Evolutionary conservation across 1,140 invertebrate species (phyloP).

Genomic region (Zelostemma sp.): DNA sequence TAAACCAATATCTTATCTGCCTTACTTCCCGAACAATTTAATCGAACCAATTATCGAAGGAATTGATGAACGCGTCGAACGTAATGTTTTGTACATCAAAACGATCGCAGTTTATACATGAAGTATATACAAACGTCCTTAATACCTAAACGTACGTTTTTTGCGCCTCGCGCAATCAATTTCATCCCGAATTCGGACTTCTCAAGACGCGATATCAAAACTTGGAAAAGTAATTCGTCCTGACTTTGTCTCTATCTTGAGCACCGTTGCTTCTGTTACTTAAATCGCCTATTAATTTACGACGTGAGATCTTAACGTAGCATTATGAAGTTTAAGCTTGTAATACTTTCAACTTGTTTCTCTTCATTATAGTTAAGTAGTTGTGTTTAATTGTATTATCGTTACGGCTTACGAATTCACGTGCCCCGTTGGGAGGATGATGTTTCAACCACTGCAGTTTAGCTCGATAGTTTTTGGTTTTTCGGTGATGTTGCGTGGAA

Average conservation of each 20-base stretch:
- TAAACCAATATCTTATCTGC: not conserved
- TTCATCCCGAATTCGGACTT: constrained; percentile 8
- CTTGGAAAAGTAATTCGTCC: constrained; percentile 6
- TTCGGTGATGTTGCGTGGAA: too few relatives aligned
- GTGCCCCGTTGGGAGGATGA: not conserved
- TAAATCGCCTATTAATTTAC: constrained; percentile 6
- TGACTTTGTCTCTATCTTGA: constrained; percentile 5
- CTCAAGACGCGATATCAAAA: constrained; percentile 2
- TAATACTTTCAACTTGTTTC: constrained; percentile 16
- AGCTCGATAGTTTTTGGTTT: not conserved
- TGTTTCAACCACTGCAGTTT: constrained; percentile 2
- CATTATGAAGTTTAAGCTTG: constrained; percentile 10
- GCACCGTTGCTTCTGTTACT: constrained; percentile 1
- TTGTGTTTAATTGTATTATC: constrained; percentile 3
- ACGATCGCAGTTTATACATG: constrained; percentile 11
- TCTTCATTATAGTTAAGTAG: constrained; percentile 3
- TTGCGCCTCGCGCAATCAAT: not conserved
- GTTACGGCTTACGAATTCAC: not conserved
- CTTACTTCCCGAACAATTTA: not conserved
- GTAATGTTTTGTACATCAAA: constrained; percentile 12
- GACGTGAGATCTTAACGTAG: constrained; percentile 10
- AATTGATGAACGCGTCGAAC: not conserved
- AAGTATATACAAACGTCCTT: constrained; percentile 11
- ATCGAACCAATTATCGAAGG: not conserved
- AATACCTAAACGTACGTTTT: not conserved